Conservation (phyloP, 2,797 vertebrate genomes). For the Poecilia wingei region DNA sequence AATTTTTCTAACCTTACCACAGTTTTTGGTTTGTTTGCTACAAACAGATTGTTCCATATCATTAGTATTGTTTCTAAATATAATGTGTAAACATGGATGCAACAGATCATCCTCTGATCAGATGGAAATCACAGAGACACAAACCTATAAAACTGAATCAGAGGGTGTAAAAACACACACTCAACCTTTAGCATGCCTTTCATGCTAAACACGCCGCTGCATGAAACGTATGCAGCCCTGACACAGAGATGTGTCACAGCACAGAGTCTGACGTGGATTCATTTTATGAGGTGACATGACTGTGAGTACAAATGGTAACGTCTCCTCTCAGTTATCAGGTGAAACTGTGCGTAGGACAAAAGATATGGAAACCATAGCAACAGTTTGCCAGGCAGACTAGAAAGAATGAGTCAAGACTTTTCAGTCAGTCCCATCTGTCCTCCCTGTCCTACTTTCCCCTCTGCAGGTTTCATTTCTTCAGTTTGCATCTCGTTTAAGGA, state of each 20-base stretch:
- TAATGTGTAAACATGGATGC: not conserved
- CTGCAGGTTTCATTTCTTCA: not conserved
- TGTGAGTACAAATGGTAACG: not conserved
- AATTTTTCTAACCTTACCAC: not conserved
- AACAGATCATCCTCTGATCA: not conserved
- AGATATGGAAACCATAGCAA: slow-evolving; percentile 70
- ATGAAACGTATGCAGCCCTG: not conserved
- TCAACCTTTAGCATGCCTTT: not conserved
- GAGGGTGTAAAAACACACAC: not conserved
- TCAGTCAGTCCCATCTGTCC: slow-evolving; percentile 42
- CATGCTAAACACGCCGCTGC: not conserved
- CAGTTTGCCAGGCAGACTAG: slow-evolving; percentile 9
- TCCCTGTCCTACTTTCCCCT: slow-evolving; percentile 28
- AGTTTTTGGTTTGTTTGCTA: not conserved
- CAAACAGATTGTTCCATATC: not conserved
- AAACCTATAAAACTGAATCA: not conserved
- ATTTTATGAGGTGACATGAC: not conserved
- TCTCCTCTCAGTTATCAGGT: slow-evolving; percentile 41
- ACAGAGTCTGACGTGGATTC: no score
- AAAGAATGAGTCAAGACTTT: slow-evolving; percentile 61
- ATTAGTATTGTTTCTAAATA: not conserved
- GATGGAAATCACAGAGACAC: not conserved
- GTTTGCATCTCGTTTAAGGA: not conserved
- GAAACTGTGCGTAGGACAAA: slow-evolving; percentile 43
- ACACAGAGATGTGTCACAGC: not conserved